A percentile compares a stretch with the other conserved stretches of the same genome.
Conservation (phyloP, 2,797 vertebrate species). For the Sebastes cheni region DNA sequence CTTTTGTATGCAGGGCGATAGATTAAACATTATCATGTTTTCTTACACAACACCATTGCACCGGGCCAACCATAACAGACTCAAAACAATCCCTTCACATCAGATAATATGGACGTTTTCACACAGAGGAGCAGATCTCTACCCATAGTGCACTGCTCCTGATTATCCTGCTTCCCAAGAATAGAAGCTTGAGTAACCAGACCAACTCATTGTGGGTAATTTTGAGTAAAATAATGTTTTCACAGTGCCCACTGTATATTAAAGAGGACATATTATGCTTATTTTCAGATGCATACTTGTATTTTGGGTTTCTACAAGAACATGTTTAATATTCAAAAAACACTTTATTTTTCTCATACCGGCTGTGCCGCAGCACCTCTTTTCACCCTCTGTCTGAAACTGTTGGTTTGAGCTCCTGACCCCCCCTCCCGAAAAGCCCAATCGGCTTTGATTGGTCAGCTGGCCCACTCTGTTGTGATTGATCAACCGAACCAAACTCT, state of each 20-base stretch:
- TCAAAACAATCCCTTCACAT: slow-evolving; percentile 55
- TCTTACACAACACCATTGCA: slow-evolving; percentile 28
- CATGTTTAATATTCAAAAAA: too few species aligned
- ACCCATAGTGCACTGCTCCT: neutral
- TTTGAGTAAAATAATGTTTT: neutral
- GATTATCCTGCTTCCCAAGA: slow-evolving; percentile 13
- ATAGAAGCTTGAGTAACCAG: neutral
- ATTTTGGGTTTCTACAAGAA: too few species aligned
- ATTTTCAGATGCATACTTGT: too few species aligned
- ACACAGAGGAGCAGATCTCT: slow-evolving; percentile 20
- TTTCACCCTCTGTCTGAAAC: too few species aligned
- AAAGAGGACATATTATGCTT: neutral
- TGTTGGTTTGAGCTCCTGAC: too few species aligned
- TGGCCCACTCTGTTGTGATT: too few species aligned
- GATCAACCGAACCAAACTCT: too few species aligned
- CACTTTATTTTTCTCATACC: too few species aligned
- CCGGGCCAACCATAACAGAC: slow-evolving; percentile 49
- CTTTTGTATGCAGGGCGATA: slow-evolving; percentile 35
- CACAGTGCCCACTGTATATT: neutral
- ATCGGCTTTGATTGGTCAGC: too few species aligned
- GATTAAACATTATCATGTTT: slow-evolving; percentile 56
- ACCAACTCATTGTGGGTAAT: neutral
- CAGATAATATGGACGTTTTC: slow-evolving; percentile 53
- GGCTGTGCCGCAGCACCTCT: too few species aligned
- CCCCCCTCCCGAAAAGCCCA: too few species aligned